Evolutionary conservation across 2,888 invertebrate genomes (phyloP), one percentile per base, ranked within the genome.

Genomic region (Muscina levida): DNA sequence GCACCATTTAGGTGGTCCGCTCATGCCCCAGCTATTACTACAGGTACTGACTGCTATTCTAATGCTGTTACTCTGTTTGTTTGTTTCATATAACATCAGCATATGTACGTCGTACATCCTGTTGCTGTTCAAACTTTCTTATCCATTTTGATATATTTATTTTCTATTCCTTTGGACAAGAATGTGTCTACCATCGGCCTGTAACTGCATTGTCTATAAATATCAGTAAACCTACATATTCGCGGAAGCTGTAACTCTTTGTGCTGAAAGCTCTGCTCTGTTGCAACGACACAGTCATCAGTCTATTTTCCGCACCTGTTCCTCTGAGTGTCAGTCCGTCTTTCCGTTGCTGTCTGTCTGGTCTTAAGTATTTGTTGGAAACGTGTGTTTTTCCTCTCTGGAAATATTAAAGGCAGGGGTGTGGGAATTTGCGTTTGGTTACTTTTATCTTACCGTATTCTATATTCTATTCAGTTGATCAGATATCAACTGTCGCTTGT

Each of bases 111-210:
- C 31, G 31, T 5, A 31, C 31, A 31, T 31, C 44, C 13, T 22
- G 53, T 53, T 24, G 24, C 22, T 48, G 2, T 53, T 24, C 24
- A 10, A 53, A 53, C 53, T 22, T 53, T 53, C 24, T 53, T 24
- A 22, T 2, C 11, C 13, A 24, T 22, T 22, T 53, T 53, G 53
- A 53, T 24, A 24, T 53, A 24, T 53, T 53, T 22, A 13, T 22
- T 53, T 22, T 53, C 53, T 53, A 24, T 53, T n/a, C n/a, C n/a
- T n/a, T 53, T 53, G 24, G n/a, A n/a, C 24, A 22, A 24, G 53
- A 22, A 53, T 53, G 53, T 53, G 31, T 8, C 31, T 31, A 8
- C 31, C 31, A 8, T 8, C 31, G 3, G 31, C 8, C 31, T 31
- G 31, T 31, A 3, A 5, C 31, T 31, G 31, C 31, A 31, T 5